Evolutionary conservation across 2,797 vertebrate genomes (phyloP).

Genomic region (Perodicticus potto): DNA sequence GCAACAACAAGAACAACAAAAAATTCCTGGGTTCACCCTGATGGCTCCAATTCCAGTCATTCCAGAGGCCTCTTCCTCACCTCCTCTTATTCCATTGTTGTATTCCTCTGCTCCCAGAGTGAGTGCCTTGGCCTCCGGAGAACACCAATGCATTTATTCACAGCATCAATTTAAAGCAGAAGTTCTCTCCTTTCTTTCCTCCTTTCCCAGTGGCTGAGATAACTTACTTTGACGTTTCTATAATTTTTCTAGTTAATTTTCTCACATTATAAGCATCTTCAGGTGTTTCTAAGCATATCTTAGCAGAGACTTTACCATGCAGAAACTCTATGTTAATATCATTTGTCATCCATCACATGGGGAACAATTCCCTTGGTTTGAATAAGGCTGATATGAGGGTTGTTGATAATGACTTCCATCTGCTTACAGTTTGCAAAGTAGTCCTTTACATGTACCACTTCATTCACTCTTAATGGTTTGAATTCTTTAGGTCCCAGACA

Average conservation of each 20-base stretch:
- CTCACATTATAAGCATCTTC: constrained; percentile 7
- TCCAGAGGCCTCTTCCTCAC: background rate
- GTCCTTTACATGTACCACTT: background rate
- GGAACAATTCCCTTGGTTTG: constrained; percentile 8
- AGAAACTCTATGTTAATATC: constrained; percentile 54
- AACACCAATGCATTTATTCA: background rate
- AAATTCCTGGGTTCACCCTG: background rate
- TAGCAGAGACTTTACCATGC: background rate
- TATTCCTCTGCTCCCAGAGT: background rate
- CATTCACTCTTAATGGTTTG: constrained; percentile 14
- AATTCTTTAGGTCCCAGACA: constrained; percentile 48
- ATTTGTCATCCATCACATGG: constrained; percentile 53
- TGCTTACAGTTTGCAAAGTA: constrained; percentile 36
- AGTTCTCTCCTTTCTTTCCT: background rate
- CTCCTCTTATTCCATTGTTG: background rate
- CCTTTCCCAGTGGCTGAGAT: constrained; percentile 8
- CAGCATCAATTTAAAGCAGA: background rate
- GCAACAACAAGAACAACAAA: too few species aligned
- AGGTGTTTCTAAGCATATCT: constrained; percentile 30
- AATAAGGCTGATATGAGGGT: background rate
- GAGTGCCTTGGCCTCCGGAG: background rate
- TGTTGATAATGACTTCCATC: constrained; percentile 67
- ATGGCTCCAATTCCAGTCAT: background rate
- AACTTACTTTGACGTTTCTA: constrained; percentile 45
- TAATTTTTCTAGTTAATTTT: constrained; percentile 45